Evolutionary conservation across 30 jellyfish, hydroid and myxozoan species (phyloP), one percentile per base, ranked within the genome.

Genomic region (Aurelia aurita complex sp. Pacific): DNA sequence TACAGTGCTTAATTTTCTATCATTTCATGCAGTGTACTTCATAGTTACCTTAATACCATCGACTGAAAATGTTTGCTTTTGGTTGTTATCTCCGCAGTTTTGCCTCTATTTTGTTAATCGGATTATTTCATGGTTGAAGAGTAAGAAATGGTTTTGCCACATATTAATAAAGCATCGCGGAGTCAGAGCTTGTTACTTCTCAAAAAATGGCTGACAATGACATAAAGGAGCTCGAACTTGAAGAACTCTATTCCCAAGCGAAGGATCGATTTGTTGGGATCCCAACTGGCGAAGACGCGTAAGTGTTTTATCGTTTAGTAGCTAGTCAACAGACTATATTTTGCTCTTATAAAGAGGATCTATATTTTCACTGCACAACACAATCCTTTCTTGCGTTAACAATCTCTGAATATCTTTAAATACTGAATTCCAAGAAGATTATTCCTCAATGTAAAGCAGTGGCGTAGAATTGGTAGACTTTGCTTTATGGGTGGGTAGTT

Each of bases 221-320:
- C 12, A 40, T 74, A 36, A 84, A 73, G 13, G 93, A 84, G 3
- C 82, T 84, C 16, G 77, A 66, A 19, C 86, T 84, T 64, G 93
- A 84, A 15, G 93, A 84, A 55, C 52, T 84, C 76, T 84, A 72
- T 34, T 84, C 93, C 14, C 93, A 84, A 38, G 82, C 93, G 36
- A 84, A 84, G 42, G 93, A 84, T 75, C 75, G 85, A 1, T 84
- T 72, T 51, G 82, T 84, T 43, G 93, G 93, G 0, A 84, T 84
- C n/a, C 93, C 93, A 51, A 71, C 82, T 18, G 93, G 93, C 3
- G 87, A 84, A 4, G 93, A 84, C 18, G 93, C 72, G 93, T 84
- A 42, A 84, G 93, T 84, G 8, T 32, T 7, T 15, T 43, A 0
- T 36, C 54, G 5, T 80, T 46, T 52, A 53, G 3, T 63, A 10